Percentiles rank a stretch among this genome's conserved stretches.
These are phyloP conservation scores for Lasioglossum albipes DNA, from an alignment of 1,140 invertebrate species.

Conservation along the genomic window DNA sequence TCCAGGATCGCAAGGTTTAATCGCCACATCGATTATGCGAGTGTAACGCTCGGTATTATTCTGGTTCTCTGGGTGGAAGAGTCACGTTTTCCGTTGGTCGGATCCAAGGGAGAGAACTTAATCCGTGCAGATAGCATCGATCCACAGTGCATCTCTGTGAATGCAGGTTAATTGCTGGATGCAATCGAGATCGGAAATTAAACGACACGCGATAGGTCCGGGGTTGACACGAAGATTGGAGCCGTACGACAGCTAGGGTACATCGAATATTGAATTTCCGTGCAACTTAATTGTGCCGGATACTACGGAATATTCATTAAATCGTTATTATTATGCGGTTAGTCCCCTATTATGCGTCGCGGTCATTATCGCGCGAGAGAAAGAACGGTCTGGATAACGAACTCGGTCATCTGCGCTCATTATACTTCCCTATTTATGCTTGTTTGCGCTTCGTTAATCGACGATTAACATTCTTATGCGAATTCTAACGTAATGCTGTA, in stretches of 20 bases:
- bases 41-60: no score
- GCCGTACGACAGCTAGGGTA: neutral
- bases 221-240: neutral
- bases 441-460: no score
- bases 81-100: no score
- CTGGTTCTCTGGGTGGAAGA: no score
- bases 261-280: neutral
- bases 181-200: constrained; percentile 15
- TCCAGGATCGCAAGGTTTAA: no score
- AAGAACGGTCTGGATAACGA: no score
- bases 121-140: neutral
- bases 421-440: no score
- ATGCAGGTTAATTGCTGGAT: neutral
- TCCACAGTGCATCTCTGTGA: neutral
- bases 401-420: no score
- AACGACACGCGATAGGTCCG: neutral
- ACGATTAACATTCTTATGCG: no score
- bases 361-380: neutral
- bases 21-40: no score
- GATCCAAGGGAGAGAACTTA: neutral
- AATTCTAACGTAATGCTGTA: no score
- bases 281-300: neutral
- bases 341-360: neutral
- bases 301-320: neutral
- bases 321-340: neutral